Evolutionary conservation across 1,140 invertebrate species (phyloP), one percentile per base, ranked within the genome.

Genomic region (Streblospio benedicti): DNA sequence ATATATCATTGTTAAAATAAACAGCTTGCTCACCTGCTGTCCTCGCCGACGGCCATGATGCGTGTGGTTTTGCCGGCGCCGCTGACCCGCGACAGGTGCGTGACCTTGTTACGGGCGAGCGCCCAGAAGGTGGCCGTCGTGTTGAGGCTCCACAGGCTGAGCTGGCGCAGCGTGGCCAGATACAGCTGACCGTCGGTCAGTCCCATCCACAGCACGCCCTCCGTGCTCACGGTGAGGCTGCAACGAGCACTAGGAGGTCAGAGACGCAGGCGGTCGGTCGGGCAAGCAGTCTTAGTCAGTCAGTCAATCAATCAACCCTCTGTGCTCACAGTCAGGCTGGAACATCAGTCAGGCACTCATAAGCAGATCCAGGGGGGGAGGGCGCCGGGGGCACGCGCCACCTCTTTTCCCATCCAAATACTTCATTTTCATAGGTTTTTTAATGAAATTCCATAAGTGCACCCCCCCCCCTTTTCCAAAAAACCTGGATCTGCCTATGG

Each of bases 191-290:
- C 74, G 63, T 76, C 71, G 2, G 73, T 76, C 9, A 76, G 63
- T 6, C 73, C 74, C 71, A 77, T 76, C 76, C 76, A 77, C 60
- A 72, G 52, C 5, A 76, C 52, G 12, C 74, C 75, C 44, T 73
- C 69, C 9, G 67, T 57, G 18, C 72, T 73, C n/a, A 73, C 67
- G 1, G 70, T 69, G 52, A 69, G 50, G 59, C 71, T 74, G 53
- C 20, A 67, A 63, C 28, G 4, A 12, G 27, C 25, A 30, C 56
- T n/a, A 9, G 27, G 6, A 49, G 1, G 18, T 57, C n/a, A 30
- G 16, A 53, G 2, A 59, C 30, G 53, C 30, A 53, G n/a, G 33
- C 45, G 38, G 14, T 9, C n/a, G 30, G 2, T 9, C 2, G 2
- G 3, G 1, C 4, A 18, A 30, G n/a, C n/a, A n/a, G n/a, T n/a